Conservation (phyloP, 1,140 invertebrate species). For the Trachelipus rathkii region DNA sequence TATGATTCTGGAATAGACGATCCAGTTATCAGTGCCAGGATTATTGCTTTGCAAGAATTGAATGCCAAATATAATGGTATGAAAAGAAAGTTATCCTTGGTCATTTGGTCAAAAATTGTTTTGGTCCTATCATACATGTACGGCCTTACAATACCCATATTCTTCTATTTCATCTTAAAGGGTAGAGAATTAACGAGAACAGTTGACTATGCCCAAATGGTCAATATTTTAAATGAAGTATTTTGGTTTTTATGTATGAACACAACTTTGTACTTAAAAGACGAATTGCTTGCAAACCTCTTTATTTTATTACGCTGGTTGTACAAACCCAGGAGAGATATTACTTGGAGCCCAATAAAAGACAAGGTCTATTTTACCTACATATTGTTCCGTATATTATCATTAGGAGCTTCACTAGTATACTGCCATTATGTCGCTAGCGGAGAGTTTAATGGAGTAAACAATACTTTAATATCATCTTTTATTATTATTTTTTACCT, state of each 20-base stretch:
- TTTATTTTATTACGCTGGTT: not conserved
- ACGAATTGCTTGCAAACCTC: not conserved
- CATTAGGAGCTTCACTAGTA: not conserved
- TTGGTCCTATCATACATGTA: not conserved
- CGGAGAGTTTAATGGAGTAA: not conserved
- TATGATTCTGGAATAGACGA: no score
- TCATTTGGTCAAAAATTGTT: not conserved
- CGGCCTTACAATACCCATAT: not conserved
- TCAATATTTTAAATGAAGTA: not conserved
- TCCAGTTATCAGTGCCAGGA: no score
- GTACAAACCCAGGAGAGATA: not conserved
- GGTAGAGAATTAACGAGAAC: not conserved
- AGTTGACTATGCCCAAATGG: not conserved
- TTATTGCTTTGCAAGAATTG: no score
- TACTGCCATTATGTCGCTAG: not conserved
- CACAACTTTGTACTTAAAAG: not conserved
- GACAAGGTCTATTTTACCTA: not conserved
- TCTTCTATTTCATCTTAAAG: not conserved
- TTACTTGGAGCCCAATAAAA: not conserved
- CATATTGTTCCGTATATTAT: not conserved
- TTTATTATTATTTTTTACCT: not conserved
- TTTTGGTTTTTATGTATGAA: not conserved
- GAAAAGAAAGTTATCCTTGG: no score
- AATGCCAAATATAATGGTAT: no score
- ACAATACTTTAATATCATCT: not conserved